A percentile compares a stretch with the other conserved stretches of the same genome.
These are phyloP conservation scores for Plecotus auritus DNA, from an alignment of 2,113 vertebrate genomes.

Conservation along the genomic window DNA sequence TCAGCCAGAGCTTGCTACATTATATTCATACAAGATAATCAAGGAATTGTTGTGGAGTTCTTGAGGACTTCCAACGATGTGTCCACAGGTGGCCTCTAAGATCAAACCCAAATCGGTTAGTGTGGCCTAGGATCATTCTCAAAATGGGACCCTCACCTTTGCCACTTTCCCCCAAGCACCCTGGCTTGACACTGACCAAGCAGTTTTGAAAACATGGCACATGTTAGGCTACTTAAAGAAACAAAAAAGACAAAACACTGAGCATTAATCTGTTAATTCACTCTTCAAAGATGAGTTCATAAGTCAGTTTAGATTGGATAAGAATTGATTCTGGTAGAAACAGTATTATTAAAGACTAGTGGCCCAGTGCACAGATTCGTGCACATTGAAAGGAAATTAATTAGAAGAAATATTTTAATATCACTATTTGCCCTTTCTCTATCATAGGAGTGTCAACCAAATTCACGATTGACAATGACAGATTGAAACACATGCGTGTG, in stretches of 20 bases:
- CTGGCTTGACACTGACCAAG: too few species aligned
- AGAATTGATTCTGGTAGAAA: not conserved
- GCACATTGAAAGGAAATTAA: too few species aligned
- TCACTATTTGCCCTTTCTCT: too few species aligned
- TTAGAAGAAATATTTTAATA: too few species aligned
- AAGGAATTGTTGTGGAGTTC: not conserved
- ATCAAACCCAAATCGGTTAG: not conserved
- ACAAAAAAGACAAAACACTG: not conserved
- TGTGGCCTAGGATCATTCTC: not conserved
- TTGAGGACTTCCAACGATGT: not conserved
- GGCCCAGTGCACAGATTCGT: too few species aligned
- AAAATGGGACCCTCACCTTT: not conserved
- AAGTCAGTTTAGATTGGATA: not conserved
- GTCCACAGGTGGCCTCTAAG: not conserved
- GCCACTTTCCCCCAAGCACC: too few species aligned
- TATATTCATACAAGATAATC: not conserved
- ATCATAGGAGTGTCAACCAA: too few species aligned
- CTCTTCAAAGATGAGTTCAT: not conserved
- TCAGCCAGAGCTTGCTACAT: not conserved
- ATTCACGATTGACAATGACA: too few species aligned
- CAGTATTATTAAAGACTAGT: too few species aligned
- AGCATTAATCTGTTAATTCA: not conserved
- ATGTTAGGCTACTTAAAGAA: not conserved
- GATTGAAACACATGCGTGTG: too few species aligned
- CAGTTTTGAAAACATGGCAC: not conserved